Evolutionary conservation across 2,113 vertebrate genomes (phyloP).

Genomic region (Fregata magnificens): DNA sequence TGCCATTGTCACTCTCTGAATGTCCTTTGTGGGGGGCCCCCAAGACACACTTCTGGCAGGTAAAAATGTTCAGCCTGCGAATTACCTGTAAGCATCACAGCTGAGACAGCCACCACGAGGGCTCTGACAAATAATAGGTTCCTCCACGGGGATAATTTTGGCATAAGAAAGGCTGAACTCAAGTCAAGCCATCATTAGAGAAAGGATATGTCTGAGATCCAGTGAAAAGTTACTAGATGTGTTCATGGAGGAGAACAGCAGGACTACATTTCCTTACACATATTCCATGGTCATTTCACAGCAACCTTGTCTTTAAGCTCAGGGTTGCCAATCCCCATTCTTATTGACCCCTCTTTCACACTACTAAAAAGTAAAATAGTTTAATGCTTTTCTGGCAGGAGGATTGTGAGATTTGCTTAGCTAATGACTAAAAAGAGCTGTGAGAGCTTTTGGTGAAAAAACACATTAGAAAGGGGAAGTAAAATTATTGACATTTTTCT

Average conservation of each 20-base stretch:
- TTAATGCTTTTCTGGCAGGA: not conserved
- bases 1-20: not conserved
- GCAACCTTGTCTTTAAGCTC: not conserved
- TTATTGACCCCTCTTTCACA: not conserved
- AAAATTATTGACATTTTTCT: not conserved
- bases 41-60: not conserved
- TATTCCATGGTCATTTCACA: not conserved
- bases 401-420: not conserved
- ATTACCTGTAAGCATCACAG: not conserved
- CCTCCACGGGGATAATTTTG: not conserved
- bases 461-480: not conserved
- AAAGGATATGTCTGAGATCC: not conserved
- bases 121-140: not conserved
- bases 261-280: not conserved
- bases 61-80: not conserved
- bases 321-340: not conserved
- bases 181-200: not conserved
- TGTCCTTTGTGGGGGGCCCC: not conserved
- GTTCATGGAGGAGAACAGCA: not conserved
- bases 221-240: not conserved
- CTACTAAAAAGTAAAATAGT: not conserved
- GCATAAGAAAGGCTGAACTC: not conserved
- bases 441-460: not conserved
- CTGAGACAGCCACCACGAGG: not conserved
- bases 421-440: not conserved